Percentiles rank a stretch among this genome's conserved stretches.
Evolutionary conservation across 2,888 invertebrate genomes (phyloP).

Genomic region (Cerceris rybyensis): DNA sequence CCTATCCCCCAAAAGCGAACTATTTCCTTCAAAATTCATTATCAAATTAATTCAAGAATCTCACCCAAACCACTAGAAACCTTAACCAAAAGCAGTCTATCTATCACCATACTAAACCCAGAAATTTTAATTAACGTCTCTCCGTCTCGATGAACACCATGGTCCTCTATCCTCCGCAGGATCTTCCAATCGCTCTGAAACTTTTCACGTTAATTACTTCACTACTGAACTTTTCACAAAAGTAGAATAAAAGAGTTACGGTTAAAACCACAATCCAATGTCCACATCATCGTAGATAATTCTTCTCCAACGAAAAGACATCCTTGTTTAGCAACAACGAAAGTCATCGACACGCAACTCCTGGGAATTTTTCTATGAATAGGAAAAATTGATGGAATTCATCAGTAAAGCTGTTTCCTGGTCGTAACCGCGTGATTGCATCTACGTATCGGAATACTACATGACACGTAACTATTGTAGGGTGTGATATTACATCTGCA

Average conservation of each 20-base stretch:
- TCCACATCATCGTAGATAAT: background rate
- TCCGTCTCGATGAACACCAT: slow-evolving; percentile 39
- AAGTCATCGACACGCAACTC: slow-evolving; percentile 26
- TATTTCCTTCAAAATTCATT: no score
- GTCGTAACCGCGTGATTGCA: slow-evolving; percentile 54
- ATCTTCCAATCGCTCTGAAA: slow-evolving; percentile 58
- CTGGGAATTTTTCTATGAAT: slow-evolving; percentile 31
- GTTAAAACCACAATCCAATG: no score
- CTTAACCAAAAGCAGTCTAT: no score
- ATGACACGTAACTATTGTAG: slow-evolving; percentile 39
- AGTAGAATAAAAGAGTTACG: background rate
- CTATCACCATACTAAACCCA: slow-evolving; percentile 19
- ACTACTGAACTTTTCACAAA: slow-evolving; percentile 28
- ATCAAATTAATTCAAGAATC: no score
- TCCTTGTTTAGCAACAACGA: slow-evolving; percentile 9
- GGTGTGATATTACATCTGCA: slow-evolving; percentile 62
- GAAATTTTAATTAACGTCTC: slow-evolving; percentile 72
- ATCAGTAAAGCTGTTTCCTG: slow-evolving; percentile 16
- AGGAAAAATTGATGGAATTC: slow-evolving; percentile 17
- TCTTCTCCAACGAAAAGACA: background rate
- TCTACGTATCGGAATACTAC: slow-evolving; percentile 45
- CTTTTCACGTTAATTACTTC: slow-evolving; percentile 69
- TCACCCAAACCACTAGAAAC: no score
- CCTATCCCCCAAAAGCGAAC: no score
- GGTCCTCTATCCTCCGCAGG: slow-evolving; percentile 46